These are phyloP conservation scores for Labroides dimidiatus DNA, from an alignment of 2,797 vertebrate species.

Conservation along the genomic window DNA sequence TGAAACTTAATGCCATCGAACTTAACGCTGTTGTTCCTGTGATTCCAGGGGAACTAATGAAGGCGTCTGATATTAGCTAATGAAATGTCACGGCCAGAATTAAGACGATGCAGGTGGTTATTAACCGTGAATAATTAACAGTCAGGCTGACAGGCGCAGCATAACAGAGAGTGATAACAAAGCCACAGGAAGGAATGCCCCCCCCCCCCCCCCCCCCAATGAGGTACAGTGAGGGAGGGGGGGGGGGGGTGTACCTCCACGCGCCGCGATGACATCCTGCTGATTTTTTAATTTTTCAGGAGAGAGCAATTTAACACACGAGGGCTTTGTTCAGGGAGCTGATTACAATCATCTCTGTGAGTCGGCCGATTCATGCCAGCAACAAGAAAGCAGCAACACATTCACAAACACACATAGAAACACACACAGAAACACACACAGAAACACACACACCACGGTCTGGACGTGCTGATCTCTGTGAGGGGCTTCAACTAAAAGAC, in stretches of 20 bases:
- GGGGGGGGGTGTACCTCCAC: conserved; percentile 30
- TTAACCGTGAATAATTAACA: conserved; percentile 67
- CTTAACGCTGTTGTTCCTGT: conserved; percentile 45
- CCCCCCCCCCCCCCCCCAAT: no score
- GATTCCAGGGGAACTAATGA: conserved; percentile 53
- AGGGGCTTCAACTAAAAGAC: not conserved
- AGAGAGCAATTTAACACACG: conserved; percentile 52
- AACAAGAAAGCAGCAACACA: not conserved
- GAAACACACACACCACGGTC: not conserved
- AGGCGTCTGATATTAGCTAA: conserved; percentile 50
- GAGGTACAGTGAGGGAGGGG: not conserved
- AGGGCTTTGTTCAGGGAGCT: conserved; percentile 34
- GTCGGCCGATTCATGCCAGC: not conserved
- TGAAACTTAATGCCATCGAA: conserved; percentile 28
- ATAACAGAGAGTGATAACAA: conserved; percentile 53
- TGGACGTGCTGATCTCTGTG: not conserved
- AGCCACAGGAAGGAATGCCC: conserved; percentile 20
- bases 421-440: not conserved
- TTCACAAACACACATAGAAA: not conserved
- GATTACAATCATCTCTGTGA: conserved; percentile 35
- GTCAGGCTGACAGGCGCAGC: conserved; percentile 40
- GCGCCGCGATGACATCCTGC: conserved; percentile 39
- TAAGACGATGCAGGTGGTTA: conserved; percentile 54
- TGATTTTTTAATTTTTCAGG: conserved; percentile 56
- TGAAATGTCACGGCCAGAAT: conserved; percentile 62